Base-by-base conservation (phyloP, 2,888 invertebrate species). In the Panopea generosa region DNA sequence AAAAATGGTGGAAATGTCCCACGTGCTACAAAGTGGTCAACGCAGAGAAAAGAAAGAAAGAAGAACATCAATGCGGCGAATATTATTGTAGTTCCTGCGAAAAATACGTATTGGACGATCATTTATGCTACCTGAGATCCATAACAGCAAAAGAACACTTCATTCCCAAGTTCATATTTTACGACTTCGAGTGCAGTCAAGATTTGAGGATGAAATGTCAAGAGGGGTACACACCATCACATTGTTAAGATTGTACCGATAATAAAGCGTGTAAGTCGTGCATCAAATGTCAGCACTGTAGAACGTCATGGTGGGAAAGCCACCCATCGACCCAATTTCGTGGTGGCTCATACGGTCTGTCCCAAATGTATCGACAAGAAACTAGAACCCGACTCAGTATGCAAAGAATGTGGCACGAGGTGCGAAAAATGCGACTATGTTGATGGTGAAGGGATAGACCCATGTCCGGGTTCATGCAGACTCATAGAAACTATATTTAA, bases 401-500 rank as follows among this genome's bases (percentile, higher is more conserved):
- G 73, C 50, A 56, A 50, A 53, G 16, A 18, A 24, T 74, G 76
- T 47, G 74, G 71, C 20, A 68, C 61, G 6, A 50, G 73, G 14
- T 70, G 72, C 24, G 45, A 57, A 45, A 49, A 68, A 77, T 77
- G 71, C 52, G 65, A 71, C 18, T 53, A 59, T 11, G 38, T 22
- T 40, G 57, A 50, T 49, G 16, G 69, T 26, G 53, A 71, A 55
- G 69, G 60, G 50, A 45, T 62, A 55, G 60, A 60, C 1, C 77
- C 75, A 9, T 82, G 78, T 59, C 56, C 43, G 18, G 76, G 62
- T 16, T 67, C 27, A 47, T 77, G 82, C 22, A 71, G 74, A 2
- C 67, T 67, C 24, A 45, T 72, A 33, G 77, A 82, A 60, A 27
- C 40, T 43, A 38, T 68, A 14, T 77, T 82, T 60, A 9, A 50